Evolutionary conservation across 1,140 invertebrate genomes (phyloP).

Genomic region (Bathynomus jamesi): DNA sequence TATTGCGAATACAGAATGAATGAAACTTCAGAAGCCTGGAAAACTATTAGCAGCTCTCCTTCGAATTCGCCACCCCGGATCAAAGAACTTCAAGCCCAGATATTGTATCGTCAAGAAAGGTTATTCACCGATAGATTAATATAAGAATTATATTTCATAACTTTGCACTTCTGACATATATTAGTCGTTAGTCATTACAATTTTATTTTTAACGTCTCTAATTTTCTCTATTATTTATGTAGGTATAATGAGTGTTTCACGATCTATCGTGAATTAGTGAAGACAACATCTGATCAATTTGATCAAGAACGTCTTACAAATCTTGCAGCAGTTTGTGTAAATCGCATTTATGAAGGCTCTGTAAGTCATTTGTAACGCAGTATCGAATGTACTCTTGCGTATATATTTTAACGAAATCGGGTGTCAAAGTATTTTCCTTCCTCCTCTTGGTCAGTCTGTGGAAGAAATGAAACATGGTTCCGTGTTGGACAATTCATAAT

Average conservation of each 20-base stretch:
- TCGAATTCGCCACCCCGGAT: constrained; percentile 54
- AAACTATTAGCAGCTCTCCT: constrained; percentile 51
- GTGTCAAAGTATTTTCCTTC: no score
- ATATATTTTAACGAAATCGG: background rate
- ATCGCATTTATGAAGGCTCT: constrained; percentile 53
- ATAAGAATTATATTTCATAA: no score
- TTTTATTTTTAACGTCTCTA: no score
- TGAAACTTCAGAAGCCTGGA: constrained; percentile 68
- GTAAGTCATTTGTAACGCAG: constrained; percentile 10
- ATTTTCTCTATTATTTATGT: no score
- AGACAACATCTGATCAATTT: constrained; percentile 83
- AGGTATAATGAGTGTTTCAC: constrained; percentile 74
- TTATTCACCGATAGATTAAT: no score
- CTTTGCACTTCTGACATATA: no score
- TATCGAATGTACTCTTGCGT: background rate
- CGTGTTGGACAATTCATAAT: no score
- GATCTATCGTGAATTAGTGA: constrained; percentile 78
- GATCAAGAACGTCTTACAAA: constrained; percentile 89
- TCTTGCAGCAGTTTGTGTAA: constrained; percentile 76
- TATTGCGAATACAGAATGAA: constrained; percentile 91
- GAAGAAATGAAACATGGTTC: no score
- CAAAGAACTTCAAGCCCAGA: constrained; percentile 80
- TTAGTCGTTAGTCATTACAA: no score
- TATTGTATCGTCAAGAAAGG: constrained; percentile 72
- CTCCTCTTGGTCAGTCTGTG: no score